Evolutionary conservation across 2,888 invertebrate species (phyloP), one percentile per base, ranked within the genome.

Genomic region (Nipponacmea schrenckii): DNA sequence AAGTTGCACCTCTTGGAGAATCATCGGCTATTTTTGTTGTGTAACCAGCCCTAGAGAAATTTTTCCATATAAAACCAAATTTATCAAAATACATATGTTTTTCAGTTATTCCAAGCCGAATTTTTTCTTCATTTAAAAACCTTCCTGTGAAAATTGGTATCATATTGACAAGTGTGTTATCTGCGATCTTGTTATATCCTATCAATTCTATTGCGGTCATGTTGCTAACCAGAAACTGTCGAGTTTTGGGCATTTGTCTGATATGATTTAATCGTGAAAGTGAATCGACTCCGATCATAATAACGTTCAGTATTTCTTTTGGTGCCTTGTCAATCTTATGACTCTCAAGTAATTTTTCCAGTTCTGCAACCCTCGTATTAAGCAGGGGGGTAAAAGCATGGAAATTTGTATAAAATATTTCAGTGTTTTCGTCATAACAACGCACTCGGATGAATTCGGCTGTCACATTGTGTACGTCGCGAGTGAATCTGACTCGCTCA

Each of bases 101-200:
- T 56, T 56, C 56, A 14, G 24, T 24, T 7, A 56, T 24, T 12
- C 14, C 14, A 3, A 24, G 56, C 14, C 24, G 20, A 10, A 2
- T 8, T 24, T 56, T 24, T 56, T 56, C 56, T 24, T 81, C 80
- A 45, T 75, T 70, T 20, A 77, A 73, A 31, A 74, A 77, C 67
- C 77, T 77, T 0, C 83, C 83, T 1, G 75, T 92, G n/a, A 96
- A 89, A 73, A 95, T 91, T 0, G 97, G 94, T 10, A 94, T 92
- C 73, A 97, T 87, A 88, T 97, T 97, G 0, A 96, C 96, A 86
- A 94, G 96, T 0, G 97, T 97, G 87, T 97, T 97, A 88, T 97
- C 97, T 2, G 93, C 97, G 12, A 97, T 94, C 91, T 97, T 97
- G 86, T 94, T 96, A 88, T 95, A 96, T 7, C 97, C 97, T 78